phyloP scores from a whole-genome alignment of 2,888 invertebrate genomes.

The Adela reaumurella region DNA sequence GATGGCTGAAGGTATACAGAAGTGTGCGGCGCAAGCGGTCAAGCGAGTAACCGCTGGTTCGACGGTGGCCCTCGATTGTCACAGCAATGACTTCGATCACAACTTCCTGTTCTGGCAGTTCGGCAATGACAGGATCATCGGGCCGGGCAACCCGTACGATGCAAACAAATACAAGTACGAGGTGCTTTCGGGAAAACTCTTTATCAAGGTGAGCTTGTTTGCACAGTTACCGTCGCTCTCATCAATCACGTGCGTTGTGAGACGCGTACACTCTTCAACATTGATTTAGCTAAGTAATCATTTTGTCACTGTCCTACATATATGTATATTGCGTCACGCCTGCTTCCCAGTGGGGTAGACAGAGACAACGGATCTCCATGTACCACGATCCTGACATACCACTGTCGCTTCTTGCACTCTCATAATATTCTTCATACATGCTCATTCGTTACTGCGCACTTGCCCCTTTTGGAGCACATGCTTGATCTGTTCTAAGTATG shows the following conservation, averaged over 20 bases:
- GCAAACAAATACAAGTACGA: constrained; percentile 64
- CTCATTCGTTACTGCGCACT: too few relatives aligned
- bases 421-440: too few relatives aligned
- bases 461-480: too few relatives aligned
- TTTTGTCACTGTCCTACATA: too few relatives aligned
- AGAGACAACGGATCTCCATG: too few relatives aligned
- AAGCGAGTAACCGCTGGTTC: constrained; percentile 57
- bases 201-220: constrained; percentile 55
- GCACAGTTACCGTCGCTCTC: not conserved
- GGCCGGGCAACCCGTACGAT: constrained; percentile 60
- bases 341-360: too few relatives aligned
- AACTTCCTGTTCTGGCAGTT: constrained; percentile 68
- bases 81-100: constrained; percentile 62
- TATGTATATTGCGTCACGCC: too few relatives aligned
- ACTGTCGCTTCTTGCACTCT: too few relatives aligned
- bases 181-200: constrained; percentile 63
- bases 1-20: not conserved
- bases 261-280: not conserved
- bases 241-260: not conserved
- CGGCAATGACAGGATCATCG: constrained; percentile 54
- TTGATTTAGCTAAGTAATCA: not conserved
- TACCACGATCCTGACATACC: too few relatives aligned
- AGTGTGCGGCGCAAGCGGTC: constrained; percentile 16
- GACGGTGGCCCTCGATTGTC: constrained; percentile 58
- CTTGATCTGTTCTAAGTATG: too few relatives aligned